Evolutionary conservation across 1,140 invertebrate genomes (phyloP).

Genomic region (Euwallacea fornicatus): DNA sequence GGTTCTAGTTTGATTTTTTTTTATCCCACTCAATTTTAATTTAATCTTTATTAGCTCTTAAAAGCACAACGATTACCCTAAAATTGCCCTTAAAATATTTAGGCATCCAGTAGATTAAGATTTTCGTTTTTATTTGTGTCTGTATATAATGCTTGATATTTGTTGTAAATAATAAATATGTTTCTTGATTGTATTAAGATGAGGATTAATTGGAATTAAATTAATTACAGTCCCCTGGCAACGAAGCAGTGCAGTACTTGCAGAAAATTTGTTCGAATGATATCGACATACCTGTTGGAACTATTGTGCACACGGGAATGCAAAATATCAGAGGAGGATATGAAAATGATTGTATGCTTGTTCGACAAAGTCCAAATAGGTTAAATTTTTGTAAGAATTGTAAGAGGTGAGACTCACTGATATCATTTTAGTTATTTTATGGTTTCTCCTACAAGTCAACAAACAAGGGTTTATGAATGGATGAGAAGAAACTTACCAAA

Average conservation of each 20-base stretch:
- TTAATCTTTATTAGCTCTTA: no score
- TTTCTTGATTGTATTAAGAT: no score
- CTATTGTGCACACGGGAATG: constrained; percentile 80
- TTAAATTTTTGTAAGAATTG: constrained; percentile 41
- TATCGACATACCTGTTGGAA: constrained; percentile 71
- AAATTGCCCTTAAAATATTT: no score
- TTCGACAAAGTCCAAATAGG: constrained; percentile 68
- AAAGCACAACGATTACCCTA: no score
- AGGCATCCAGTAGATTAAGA: no score
- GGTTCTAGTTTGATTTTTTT: no score
- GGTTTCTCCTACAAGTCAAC: constrained; percentile 82
- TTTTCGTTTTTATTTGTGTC: no score
- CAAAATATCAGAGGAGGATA: constrained; percentile 78
- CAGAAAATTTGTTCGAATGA: constrained; percentile 79
- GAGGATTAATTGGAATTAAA: no score
- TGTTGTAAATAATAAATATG: no score
- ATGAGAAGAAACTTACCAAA: constrained; percentile 67
- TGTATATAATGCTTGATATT: no score
- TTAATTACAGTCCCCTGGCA: constrained; percentile 57
- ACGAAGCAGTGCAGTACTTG: constrained; percentile 69
- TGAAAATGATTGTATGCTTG: constrained; percentile 80
- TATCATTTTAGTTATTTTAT: constrained; percentile 68
- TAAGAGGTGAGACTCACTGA: constrained; percentile 11
- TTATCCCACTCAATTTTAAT: no score
- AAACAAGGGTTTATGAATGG: constrained; percentile 76